These are phyloP conservation scores for Crypturellus tataupa DNA, from an alignment of 2,797 vertebrate genomes.

Conservation along the genomic window DNA sequence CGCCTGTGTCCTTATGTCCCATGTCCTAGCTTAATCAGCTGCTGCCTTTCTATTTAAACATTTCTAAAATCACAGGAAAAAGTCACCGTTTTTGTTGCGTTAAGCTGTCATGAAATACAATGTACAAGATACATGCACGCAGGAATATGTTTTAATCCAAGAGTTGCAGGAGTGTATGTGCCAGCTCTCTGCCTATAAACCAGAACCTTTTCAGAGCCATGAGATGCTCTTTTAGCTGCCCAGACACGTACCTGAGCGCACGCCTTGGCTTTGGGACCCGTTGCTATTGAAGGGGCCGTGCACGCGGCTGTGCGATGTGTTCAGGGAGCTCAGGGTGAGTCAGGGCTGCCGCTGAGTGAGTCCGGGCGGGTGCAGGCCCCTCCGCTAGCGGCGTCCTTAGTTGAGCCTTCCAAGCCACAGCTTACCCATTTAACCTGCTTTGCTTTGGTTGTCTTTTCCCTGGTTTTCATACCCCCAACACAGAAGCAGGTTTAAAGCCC, in stretches of 20 bases:
- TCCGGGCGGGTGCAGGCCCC: background rate
- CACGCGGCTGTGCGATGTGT: background rate
- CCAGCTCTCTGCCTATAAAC: accelerated
- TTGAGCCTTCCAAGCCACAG: background rate
- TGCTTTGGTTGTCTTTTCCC: too few relatives aligned
- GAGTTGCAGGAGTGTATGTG: accelerated
- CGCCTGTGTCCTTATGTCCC: background rate
- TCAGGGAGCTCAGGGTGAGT: background rate
- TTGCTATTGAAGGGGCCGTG: background rate
- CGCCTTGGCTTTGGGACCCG: background rate
- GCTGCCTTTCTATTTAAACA: background rate
- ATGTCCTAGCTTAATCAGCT: too few relatives aligned
- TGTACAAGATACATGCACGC: background rate
- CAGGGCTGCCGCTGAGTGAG: background rate
- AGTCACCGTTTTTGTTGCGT: background rate
- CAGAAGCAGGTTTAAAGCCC: background rate
- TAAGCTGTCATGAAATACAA: background rate
- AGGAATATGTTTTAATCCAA: background rate
- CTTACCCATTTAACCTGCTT: background rate
- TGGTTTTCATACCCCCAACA: background rate
- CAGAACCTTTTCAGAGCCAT: background rate
- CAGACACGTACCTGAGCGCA: background rate
- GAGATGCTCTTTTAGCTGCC: background rate
- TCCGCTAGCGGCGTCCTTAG: background rate
- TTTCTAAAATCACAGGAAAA: background rate